These are phyloP conservation scores for Drepana falcataria DNA, from an alignment of 2,888 invertebrate genomes.

Conservation along the genomic window DNA sequence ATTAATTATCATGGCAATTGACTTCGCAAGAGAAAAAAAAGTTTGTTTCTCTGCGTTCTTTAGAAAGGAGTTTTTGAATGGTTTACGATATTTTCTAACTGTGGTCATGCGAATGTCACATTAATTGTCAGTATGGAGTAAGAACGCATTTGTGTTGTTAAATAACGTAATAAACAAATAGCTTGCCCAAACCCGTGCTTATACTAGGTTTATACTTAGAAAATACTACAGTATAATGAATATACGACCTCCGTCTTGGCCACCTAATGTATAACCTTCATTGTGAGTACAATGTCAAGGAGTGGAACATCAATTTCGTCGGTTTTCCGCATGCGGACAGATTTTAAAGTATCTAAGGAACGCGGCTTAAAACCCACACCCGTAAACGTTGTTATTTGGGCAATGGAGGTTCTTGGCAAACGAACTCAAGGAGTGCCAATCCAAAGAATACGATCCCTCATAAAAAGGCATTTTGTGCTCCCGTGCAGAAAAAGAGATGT, in stretches of 20 bases:
- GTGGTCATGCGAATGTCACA: neutral
- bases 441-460: constrained; percentile 31
- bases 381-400: constrained; percentile 46
- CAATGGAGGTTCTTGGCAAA: constrained; percentile 41
- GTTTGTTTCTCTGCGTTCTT: too few species aligned
- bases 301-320: constrained; percentile 26
- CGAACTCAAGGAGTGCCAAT: constrained; percentile 33
- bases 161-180: neutral
- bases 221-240: neutral
- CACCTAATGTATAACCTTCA: constrained; percentile 3
- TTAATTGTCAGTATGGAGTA: neutral
- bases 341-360: constrained; percentile 30
- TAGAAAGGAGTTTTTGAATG: too few species aligned
- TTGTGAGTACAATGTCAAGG: constrained; percentile 19
- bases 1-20: too few species aligned
- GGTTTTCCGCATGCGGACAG: constrained; percentile 28
- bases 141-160: neutral
- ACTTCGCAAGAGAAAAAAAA: too few species aligned
- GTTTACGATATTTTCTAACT: neutral
- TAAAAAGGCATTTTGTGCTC: constrained; percentile 40
- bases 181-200: neutral
- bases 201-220: neutral
- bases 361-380: constrained; percentile 32
- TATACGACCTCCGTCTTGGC: neutral
- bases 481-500: constrained; percentile 36